Percentiles rank a stretch among this genome's conserved stretches.
phyloP scores from a whole-genome alignment of 1,140 invertebrate genomes.

The Drosophila arawakana region DNA sequence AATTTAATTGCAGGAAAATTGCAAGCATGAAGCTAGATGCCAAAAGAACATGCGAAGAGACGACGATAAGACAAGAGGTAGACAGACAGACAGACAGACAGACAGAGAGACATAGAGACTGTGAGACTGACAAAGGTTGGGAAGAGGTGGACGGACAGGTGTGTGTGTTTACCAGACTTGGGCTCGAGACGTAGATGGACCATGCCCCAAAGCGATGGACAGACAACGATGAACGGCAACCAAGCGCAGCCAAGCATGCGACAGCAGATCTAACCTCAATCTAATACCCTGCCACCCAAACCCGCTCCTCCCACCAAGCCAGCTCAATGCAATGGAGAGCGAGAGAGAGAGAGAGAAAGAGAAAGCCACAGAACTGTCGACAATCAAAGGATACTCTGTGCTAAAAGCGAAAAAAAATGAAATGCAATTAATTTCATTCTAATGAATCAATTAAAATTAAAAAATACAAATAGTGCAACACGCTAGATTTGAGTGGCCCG shows the following conservation, averaged over 20 bases:
- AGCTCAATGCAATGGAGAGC: slow-evolving; percentile 61
- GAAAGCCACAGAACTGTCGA: neutral
- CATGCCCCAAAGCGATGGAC: slow-evolving; percentile 29
- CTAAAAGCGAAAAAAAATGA: slow-evolving; percentile 47
- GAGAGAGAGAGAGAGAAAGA: neutral
- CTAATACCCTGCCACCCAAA: neutral
- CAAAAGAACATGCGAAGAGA: slow-evolving; percentile 42
- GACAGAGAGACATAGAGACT: no score
- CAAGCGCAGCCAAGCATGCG: slow-evolving; percentile 66
- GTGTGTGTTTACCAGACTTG: slow-evolving; percentile 11
- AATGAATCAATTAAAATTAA: slow-evolving; percentile 70
- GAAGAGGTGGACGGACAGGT: no score
- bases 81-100: neutral
- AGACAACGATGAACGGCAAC: slow-evolving; percentile 52
- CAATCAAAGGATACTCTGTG: slow-evolving; percentile 40
- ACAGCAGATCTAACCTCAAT: slow-evolving; percentile 44
- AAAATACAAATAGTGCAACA: neutral
- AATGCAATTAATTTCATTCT: slow-evolving; percentile 65
- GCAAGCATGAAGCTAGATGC: slow-evolving; percentile 40
- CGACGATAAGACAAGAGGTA: slow-evolving; percentile 34
- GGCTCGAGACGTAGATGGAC: slow-evolving; percentile 37
- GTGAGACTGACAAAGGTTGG: no score
- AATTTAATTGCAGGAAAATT: slow-evolving; percentile 57
- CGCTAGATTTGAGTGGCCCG: no score
- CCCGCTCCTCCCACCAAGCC: slow-evolving; percentile 37